These are phyloP conservation scores for Acrossocheilus fasciatus DNA, from an alignment of 2,797 vertebrate genomes.

Conservation along the genomic window DNA sequence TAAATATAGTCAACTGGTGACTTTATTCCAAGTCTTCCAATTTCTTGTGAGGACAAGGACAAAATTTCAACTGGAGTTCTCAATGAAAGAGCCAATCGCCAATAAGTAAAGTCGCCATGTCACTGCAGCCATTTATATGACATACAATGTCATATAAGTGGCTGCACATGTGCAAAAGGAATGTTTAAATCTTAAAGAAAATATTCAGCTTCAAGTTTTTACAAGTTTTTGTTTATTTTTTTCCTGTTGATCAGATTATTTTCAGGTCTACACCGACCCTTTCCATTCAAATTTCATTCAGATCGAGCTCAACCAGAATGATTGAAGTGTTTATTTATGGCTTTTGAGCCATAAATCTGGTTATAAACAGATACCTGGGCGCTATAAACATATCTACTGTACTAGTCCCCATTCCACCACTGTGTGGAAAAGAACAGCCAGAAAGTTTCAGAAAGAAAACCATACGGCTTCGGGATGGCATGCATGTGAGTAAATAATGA, in stretches of 20 bases:
- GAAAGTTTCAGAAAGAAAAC: not conserved
- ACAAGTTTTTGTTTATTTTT: not conserved
- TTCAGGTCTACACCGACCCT: not conserved
- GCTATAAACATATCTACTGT: not conserved
- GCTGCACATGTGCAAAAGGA: not conserved
- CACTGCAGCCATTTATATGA: too few species aligned
- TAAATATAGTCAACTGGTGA: not conserved
- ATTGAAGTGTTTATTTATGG: not conserved
- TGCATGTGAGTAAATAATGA: slow-evolving; percentile 13
- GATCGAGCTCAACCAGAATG: not conserved
- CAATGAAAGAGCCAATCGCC: too few species aligned
- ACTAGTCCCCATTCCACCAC: not conserved
- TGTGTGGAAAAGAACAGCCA: not conserved
- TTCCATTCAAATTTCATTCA: not conserved
- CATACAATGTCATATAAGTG: not conserved
- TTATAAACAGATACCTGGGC: too few species aligned
- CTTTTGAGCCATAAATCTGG: not conserved
- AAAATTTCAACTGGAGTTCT: not conserved
- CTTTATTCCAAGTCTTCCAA: not conserved
- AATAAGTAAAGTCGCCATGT: too few species aligned
- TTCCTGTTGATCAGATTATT: not conserved
- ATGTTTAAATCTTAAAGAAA: not conserved
- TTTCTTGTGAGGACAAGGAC: not conserved
- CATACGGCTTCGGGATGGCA: not conserved
- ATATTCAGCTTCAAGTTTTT: not conserved